A percentile compares a stretch with the other conserved stretches of the same genome.
Conservation (phyloP, 1,140 invertebrate species). For the Ephestia elutella region DNA sequence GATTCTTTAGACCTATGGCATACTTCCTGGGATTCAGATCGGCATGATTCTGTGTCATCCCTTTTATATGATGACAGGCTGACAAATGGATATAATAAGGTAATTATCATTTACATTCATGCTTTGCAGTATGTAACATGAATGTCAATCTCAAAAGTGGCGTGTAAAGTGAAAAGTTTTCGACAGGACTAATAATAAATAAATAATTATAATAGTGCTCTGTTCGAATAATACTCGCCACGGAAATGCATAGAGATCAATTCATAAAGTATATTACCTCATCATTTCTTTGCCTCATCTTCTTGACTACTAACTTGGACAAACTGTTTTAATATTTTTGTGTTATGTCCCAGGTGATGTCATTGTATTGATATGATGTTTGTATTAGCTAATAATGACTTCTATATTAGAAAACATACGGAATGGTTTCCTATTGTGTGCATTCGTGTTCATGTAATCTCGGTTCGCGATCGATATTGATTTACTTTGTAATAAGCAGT, state of each 20-base stretch:
- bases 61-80: conserved; percentile 42
- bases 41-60: conserved; percentile 49
- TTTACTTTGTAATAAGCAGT: not conserved
- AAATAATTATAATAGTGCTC: too few relatives aligned
- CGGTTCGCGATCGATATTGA: not conserved
- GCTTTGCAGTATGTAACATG: too few relatives aligned
- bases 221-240: conserved; percentile 11
- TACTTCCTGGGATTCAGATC: conserved; percentile 80
- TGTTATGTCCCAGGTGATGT: not conserved
- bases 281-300: conserved; percentile 2
- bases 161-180: too few relatives aligned
- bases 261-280: conserved; percentile 4
- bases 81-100: conserved; percentile 50
- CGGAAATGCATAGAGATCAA: too few relatives aligned
- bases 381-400: not conserved
- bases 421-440: not conserved
- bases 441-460: not conserved
- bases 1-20: conserved; percentile 83
- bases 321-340: not conserved
- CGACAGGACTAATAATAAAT: too few relatives aligned
- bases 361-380: not conserved
- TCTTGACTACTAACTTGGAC: not conserved
- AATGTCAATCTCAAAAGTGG: too few relatives aligned
- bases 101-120: conserved; percentile 46
- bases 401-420: not conserved